Base-by-base conservation (phyloP, 2,888 invertebrate species). In the Unio delphinus region DNA sequence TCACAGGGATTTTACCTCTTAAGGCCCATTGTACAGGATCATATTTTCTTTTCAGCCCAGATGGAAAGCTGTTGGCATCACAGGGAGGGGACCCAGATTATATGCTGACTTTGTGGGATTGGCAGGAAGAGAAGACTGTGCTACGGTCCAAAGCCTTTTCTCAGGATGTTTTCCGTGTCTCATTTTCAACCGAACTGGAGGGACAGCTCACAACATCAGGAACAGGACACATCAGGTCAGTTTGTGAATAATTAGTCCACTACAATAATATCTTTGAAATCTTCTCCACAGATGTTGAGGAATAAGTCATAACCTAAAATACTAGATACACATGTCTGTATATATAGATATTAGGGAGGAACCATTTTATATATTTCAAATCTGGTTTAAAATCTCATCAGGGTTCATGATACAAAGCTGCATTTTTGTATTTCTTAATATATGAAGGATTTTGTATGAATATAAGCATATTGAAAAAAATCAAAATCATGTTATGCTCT, bases 1-100 rank as follows among this genome's bases (percentile, higher is more conserved):
- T 34, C 8, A 34, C 7, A 34, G 34, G 34, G 8, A 45, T 45
- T 45, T 45, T 45, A 3, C 45, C 11, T 11, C 15, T 11, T 15
- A 11, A 45, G 45, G 0, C 34, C 15, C 45, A 11, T 3, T 45
- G 45, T 15, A 15, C 8, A 8, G 1, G 58, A 26, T 57, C 61
- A 3, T 71, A 59, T 63, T 59, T 54, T 26, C 68, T 55, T 90
- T 90, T 20, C 87, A 96, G 96, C 85, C 93, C 94, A 4, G 93
- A 94, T 81, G 97, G 97, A 0, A 93, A 93, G 68, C 89, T 96
- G 61, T 89, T 97, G 69, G 95, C 94, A 0, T 95, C 95, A 0
- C 94, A 95, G 86, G 96, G 96, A 0, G 94, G 94, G 15, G 94
- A 94, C 73, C 97, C 97, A 0, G 97, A 97, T 89, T 95, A 94